Evolutionary conservation across 2,797 vertebrate genomes (phyloP).

Genomic region (Sebastes itinus): DNA sequence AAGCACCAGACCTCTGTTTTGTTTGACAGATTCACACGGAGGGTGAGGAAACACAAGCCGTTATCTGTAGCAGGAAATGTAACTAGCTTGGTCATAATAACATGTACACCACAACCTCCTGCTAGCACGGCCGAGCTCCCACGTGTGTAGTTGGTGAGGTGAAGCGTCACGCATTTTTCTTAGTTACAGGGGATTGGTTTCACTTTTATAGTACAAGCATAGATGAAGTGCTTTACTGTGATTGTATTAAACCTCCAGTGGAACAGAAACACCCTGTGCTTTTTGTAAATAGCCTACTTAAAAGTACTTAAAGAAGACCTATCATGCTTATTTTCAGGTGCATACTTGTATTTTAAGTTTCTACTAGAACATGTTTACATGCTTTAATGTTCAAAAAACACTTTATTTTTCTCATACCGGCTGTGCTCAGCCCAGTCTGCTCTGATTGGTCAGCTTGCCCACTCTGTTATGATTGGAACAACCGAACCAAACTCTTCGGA

Average conservation of each 20-base stretch:
- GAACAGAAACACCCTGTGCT: neutral
- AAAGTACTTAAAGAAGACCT: too few species aligned
- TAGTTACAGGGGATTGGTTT: neutral
- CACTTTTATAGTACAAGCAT: neutral
- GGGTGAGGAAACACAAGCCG: slow-evolving; percentile 60
- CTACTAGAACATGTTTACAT: too few species aligned
- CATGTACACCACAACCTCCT: slow-evolving; percentile 22
- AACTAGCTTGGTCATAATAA: slow-evolving; percentile 54
- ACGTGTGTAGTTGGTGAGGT: neutral
- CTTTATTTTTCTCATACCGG: too few species aligned
- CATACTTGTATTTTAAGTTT: too few species aligned
- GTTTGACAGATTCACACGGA: slow-evolving; percentile 59
- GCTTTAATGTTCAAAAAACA: too few species aligned
- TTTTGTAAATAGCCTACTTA: neutral
- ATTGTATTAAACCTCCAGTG: neutral
- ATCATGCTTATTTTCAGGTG: too few species aligned
- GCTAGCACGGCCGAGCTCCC: slow-evolving; percentile 12
- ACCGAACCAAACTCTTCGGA: too few species aligned
- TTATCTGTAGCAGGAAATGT: slow-evolving; percentile 72
- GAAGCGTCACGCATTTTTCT: neutral
- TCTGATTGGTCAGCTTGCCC: too few species aligned
- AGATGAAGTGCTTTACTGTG: neutral
- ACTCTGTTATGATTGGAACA: too few species aligned
- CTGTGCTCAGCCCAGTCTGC: too few species aligned
- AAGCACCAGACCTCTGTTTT: slow-evolving; percentile 40